A percentile compares a stretch with the other conserved stretches of the same genome.
Evolutionary conservation across 2,113 vertebrate genomes (phyloP).

Genomic region (Syrmaticus mikado): DNA sequence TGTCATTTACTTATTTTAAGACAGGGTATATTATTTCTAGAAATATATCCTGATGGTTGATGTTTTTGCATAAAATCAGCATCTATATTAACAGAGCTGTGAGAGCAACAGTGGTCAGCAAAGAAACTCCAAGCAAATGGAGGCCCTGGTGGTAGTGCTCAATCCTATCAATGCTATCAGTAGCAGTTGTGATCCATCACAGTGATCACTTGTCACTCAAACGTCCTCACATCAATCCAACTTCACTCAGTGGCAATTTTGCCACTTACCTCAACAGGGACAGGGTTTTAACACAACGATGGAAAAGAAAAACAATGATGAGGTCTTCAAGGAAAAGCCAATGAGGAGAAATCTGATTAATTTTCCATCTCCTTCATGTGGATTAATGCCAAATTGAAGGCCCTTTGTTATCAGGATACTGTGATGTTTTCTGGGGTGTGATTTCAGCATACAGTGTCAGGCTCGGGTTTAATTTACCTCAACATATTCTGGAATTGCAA

Average conservation of each 20-base stretch:
- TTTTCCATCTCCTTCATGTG: background rate
- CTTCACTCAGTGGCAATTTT: background rate
- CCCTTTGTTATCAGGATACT: background rate
- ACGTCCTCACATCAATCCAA: background rate
- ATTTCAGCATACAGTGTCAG: background rate
- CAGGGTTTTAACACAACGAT: background rate
- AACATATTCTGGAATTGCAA: background rate
- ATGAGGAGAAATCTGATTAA: background rate
- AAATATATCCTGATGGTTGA: background rate
- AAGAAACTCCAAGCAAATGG: background rate
- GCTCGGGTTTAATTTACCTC: background rate
- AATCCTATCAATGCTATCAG: background rate
- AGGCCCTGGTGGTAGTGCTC: background rate
- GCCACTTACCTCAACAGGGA: background rate
- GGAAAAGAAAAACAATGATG: background rate
- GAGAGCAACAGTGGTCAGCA: background rate
- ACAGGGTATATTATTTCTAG: constrained; percentile 57
- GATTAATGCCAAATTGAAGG: background rate
- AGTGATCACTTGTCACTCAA: background rate
- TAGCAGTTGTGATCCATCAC: background rate
- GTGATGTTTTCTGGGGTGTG: background rate
- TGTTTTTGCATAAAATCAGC: background rate
- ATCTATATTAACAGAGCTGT: background rate
- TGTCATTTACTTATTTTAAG: constrained; percentile 87
- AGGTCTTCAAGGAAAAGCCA: background rate